Base-by-base conservation (phyloP, 1,140 invertebrate species). In the Diprion similis region DNA sequence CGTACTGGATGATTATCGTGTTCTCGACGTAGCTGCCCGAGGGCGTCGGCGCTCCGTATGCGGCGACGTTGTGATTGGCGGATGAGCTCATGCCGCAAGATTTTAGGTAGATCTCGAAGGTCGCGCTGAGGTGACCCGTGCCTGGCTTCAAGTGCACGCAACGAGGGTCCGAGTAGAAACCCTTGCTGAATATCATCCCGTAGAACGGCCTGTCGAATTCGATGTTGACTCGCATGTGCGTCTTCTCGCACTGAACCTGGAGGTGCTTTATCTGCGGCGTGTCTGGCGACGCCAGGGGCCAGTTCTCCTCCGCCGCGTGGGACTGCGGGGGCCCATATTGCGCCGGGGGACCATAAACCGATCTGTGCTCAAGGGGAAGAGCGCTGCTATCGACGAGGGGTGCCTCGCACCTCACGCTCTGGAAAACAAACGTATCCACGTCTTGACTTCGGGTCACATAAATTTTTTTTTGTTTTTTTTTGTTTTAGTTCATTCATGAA, bases 171-270 rank as follows among this genome's bases (percentile, higher is more conserved):
- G 95, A 96, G 87, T 97, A 97, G 89, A 94, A 95, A 47, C 94
- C 95, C 87, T 97, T 97, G 71, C 95, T 97, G 89, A 98, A 98
- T 77, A 98, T 97, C 92, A 98, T 97, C 7, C 97, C 97, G 85
- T 97, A 97, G 88, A 98, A 98, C 0, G 97, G 96, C 46, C 96
- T 90, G 84, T 98, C 96, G 87, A 98, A 98, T 84, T 97, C 95
- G 78, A 98, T 96, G 86, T 96, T 96, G 9, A 98, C 96, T 45
- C 95, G 90, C 96, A 98, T 98, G 82, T 96, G 94, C 64, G 96
- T 97, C 87, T 98, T 98, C 85, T 98, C 96, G 86, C 97, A 98
- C 83, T 97, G 96, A 65, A 98, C 97, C 87, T 98, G 96, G 46
- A 98, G 86, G 80, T 95, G 93, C 83, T 96, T 96, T 77, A 97